Evolutionary conservation across 2,113 vertebrate species (phyloP).

Genomic region (Scortum barcoo): DNA sequence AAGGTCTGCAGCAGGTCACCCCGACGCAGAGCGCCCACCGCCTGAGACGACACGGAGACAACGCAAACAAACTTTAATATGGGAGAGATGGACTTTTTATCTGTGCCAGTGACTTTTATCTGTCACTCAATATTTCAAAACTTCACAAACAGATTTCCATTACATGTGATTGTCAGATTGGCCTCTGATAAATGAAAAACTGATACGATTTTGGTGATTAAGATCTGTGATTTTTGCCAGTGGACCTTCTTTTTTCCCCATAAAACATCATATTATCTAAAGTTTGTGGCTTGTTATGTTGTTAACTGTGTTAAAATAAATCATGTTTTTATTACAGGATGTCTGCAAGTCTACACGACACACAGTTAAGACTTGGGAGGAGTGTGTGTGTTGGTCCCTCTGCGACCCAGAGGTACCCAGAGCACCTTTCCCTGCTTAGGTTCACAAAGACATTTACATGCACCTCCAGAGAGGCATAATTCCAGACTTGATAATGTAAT

Average conservation of each 20-base stretch:
- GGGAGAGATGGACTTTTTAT: no score
- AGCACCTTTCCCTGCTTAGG: not conserved
- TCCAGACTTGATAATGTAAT: not conserved
- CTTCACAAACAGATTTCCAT: not conserved
- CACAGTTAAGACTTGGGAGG: not conserved
- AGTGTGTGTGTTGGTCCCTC: not conserved
- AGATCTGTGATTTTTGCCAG: not conserved
- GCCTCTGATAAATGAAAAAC: not conserved
- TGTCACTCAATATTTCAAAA: not conserved
- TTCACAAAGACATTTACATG: not conserved
- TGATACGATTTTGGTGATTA: not conserved
- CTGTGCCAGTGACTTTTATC: not conserved
- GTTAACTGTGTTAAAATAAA: not conserved
- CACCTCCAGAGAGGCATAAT: not conserved
- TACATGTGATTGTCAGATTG: not conserved
- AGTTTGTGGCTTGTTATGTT: not conserved
- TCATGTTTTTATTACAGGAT: not conserved
- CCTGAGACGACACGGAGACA: conserved; percentile 57
- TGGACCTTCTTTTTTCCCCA: not conserved
- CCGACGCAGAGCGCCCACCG: conserved; percentile 82
- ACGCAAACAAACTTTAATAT: not conserved
- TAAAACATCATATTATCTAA: not conserved
- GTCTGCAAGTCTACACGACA: not conserved
- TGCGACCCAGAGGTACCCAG: not conserved
- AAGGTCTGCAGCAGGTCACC: conserved; percentile 90